Evolutionary conservation across 1,140 invertebrate species (phyloP).

Genomic region (Drosophila willistoni): DNA sequence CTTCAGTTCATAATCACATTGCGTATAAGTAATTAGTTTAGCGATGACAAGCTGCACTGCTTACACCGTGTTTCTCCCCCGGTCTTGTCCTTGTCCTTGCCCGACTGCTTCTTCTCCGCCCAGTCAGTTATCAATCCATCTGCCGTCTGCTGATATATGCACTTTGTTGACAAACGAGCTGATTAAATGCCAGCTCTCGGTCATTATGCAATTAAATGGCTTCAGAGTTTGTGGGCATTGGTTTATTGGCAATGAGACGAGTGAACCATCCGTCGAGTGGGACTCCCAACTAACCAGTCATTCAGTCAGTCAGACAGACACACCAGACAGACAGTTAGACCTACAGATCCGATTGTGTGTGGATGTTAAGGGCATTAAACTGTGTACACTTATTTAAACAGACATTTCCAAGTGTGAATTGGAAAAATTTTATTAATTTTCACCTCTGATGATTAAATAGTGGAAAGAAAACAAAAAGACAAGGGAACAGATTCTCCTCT

Average conservation of each 20-base stretch:
- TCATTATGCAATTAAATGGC: constrained; percentile 79
- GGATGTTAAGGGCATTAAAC: constrained; percentile 18
- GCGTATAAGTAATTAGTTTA: constrained; percentile 74
- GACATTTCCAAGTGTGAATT: not conserved
- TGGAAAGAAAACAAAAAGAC: not conserved
- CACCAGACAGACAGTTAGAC: not conserved
- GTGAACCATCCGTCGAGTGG: not conserved
- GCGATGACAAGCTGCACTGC: constrained; percentile 37
- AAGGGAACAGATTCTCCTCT: too few relatives aligned
- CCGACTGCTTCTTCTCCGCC: not conserved
- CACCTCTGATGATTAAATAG: not conserved
- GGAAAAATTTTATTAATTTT: not conserved
- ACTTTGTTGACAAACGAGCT: constrained; percentile 79
- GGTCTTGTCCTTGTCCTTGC: not conserved
- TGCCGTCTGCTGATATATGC: constrained; percentile 58
- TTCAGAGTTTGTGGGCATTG: constrained; percentile 39
- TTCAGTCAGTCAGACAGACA: not conserved
- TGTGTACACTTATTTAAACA: constrained; percentile 35
- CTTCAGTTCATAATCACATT: constrained; percentile 70
- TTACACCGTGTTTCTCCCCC: not conserved
- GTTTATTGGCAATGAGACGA: constrained; percentile 43
- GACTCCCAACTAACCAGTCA: not conserved
- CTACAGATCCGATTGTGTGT: not conserved
- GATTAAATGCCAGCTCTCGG: constrained; percentile 75
- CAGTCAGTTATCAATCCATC: constrained; percentile 60